A percentile compares a stretch with the other conserved stretches of the same genome.
Evolutionary conservation across 1,140 invertebrate genomes (phyloP).

Genomic region (Trinorchestia longiramus): DNA sequence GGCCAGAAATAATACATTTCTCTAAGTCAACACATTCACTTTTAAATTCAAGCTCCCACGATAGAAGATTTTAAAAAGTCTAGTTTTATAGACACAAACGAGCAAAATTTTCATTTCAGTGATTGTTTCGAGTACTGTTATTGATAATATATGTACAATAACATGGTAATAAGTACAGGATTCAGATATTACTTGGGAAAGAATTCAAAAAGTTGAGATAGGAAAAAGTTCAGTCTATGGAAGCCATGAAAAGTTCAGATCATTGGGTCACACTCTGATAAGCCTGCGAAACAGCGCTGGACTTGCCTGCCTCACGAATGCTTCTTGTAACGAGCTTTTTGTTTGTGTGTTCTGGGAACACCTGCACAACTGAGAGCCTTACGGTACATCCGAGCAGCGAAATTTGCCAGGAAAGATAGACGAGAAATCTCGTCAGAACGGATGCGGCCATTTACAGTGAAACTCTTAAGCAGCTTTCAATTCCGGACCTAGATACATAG

Average conservation of each 20-base stretch:
- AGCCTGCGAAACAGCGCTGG: neutral
- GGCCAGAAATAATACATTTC: neutral
- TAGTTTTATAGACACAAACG: neutral
- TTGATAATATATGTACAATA: neutral
- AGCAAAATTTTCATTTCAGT: too few species aligned
- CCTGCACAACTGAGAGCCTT: neutral
- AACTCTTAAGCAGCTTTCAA: neutral
- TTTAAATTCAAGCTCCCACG: neutral
- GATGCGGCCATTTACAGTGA: neutral
- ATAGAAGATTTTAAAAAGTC: neutral
- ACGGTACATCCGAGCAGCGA: neutral
- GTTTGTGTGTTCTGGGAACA: neutral
- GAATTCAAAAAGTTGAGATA: neutral
- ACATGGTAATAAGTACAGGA: neutral
- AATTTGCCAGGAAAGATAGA: neutral
- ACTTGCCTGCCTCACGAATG: neutral
- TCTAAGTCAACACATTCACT: neutral
- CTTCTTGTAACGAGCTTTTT: neutral
- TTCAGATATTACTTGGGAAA: neutral
- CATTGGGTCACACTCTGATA: neutral
- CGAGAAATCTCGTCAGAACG: neutral
- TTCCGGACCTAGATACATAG: neutral
- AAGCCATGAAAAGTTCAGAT: neutral
- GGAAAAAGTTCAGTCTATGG: neutral
- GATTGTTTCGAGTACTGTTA: too few species aligned